phyloP scores from a whole-genome alignment of 2,113 vertebrate species.

The Cephalopholis sonnerati region DNA sequence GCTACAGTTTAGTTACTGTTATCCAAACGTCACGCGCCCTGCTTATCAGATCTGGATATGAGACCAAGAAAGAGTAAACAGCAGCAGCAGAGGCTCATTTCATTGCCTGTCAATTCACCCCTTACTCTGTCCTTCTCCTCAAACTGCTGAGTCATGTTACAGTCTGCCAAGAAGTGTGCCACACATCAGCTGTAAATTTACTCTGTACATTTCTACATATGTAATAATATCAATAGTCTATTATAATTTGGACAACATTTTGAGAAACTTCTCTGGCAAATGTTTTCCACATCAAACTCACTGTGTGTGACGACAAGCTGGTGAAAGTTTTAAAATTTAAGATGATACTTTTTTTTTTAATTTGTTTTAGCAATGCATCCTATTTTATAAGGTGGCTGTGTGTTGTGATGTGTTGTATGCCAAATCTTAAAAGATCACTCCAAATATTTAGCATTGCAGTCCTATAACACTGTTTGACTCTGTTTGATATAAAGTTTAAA shows the following conservation, averaged over 20 bases:
- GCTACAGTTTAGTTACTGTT: no score
- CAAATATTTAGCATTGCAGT: no score
- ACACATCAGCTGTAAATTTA: not conserved
- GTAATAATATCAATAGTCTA: no score
- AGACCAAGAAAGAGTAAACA: not conserved
- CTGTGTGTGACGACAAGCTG: not conserved
- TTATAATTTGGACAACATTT: not conserved
- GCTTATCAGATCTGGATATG: not conserved
- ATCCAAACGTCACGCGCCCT: no score
- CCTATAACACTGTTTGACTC: no score
- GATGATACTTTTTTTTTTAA: no score
- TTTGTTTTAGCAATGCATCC: no score
- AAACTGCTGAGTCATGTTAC: slow-evolving; percentile 14
- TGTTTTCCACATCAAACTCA: not conserved
- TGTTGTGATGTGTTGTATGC: no score
- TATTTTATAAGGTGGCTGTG: no score
- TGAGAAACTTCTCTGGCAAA: not conserved
- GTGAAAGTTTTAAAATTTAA: not conserved
- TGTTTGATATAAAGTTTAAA: no score
- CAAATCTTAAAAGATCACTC: no score
- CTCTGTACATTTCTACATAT: not conserved
- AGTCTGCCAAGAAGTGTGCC: not conserved
- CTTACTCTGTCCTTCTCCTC: not conserved
- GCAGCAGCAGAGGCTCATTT: not conserved
- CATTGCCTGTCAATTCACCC: not conserved